A percentile compares a stretch with the other conserved stretches of the same genome.
These are phyloP conservation scores for Myiotriccus ornatus DNA, from an alignment of 2,797 vertebrate species.

Conservation along the genomic window DNA sequence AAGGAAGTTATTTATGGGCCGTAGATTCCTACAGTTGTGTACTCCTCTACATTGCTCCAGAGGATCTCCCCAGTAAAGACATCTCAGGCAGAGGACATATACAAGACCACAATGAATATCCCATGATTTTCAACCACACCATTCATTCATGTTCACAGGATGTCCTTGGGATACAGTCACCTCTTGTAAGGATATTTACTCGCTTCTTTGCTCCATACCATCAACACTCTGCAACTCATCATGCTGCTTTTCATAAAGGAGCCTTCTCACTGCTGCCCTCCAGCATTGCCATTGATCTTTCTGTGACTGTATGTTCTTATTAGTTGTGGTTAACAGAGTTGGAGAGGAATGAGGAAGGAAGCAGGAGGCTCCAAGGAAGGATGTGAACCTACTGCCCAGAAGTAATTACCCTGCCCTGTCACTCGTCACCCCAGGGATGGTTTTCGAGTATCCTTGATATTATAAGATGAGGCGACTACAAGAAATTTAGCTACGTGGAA, in stretches of 20 bases:
- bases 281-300: background rate
- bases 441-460: background rate
- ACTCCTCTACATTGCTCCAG: background rate
- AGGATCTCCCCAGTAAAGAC: background rate
- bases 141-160: background rate
- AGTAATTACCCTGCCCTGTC: background rate
- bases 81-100: background rate
- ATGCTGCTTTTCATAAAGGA: background rate
- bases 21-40: background rate
- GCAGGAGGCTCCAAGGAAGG: background rate
- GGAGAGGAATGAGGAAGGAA: background rate
- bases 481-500: background rate
- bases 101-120: background rate
- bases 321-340: background rate
- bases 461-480: rapidly evolving
- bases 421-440: rapidly evolving
- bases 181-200: background rate
- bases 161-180: background rate
- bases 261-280: background rate
- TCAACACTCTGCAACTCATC: background rate
- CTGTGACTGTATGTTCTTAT: background rate
- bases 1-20: background rate
- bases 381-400: background rate
- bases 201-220: background rate
- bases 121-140: background rate